A percentile compares a stretch with the other conserved stretches of the same genome.
Conservation (phyloP, 2,797 vertebrate genomes). For the Schizopygopsis malacanthus region DNA sequence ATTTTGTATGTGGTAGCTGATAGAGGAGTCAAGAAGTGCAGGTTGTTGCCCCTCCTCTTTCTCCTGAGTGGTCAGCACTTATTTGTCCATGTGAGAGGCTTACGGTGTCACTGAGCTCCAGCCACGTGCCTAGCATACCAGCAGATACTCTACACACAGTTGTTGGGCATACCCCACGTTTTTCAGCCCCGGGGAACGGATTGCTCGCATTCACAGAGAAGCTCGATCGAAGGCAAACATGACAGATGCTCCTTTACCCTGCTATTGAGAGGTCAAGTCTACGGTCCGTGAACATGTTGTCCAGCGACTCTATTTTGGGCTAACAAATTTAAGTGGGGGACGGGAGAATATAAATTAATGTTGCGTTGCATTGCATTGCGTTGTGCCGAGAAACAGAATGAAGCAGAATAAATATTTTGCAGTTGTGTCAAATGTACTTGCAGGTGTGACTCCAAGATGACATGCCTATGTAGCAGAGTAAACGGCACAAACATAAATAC, state of each 20-base stretch:
- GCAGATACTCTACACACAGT: conserved; percentile 87
- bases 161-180: conserved; percentile 89
- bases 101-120: conserved; percentile 75
- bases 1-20: neutral
- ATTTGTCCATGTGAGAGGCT: conserved; percentile 70
- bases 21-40: neutral
- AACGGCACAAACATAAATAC: neutral
- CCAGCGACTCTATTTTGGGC: conserved; percentile 32
- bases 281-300: neutral
- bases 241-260: conserved; percentile 84
- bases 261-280: conserved; percentile 72
- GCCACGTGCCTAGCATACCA: conserved; percentile 88
- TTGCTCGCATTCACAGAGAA: conserved; percentile 85
- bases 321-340: conserved; percentile 1
- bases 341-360: conserved; percentile 22
- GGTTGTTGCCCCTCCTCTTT: conserved; percentile 24
- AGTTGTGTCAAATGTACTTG: conserved; percentile 15
- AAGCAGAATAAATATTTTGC: neutral
- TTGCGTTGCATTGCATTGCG: conserved; percentile 30
- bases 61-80: conserved; percentile 68
- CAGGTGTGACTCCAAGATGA: neutral
- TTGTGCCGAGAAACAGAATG: neutral
- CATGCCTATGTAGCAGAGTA: neutral
- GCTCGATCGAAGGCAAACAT: conserved; percentile 84
- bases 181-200: conserved; percentile 74